Evolutionary conservation across 2,888 invertebrate genomes (phyloP), one percentile per base, ranked within the genome.

Genomic region (Drosophila anomalata): DNA sequence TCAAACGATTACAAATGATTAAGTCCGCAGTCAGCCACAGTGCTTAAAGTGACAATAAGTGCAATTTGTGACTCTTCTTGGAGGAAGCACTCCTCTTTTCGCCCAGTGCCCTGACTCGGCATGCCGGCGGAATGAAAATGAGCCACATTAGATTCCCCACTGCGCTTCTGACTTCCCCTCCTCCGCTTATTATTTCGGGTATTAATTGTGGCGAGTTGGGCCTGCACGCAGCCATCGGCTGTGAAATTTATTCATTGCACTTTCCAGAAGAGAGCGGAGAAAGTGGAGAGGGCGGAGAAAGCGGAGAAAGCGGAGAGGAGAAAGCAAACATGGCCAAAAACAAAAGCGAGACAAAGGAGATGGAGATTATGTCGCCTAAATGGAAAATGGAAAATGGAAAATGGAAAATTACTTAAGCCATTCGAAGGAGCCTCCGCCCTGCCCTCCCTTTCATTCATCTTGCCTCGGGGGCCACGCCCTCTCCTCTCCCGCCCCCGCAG

Each of bases 1-100:
- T 85, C 69, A 85, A 87, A 67, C 86, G 88, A 84, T 85, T 87
- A 74, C 79, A 85, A 79, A 82, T 82, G 83, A 79, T 87, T 75
- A 78, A 79, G 82, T 82, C 77, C 44, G 56, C 73, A 76, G 67
- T 77, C 74, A 68, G 77, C 77, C 66, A 87, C 73, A 77, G 47
- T 3, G 41, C 46, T 17, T 9, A 2, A 14, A 36, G 48, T 52
- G 52, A 46, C 66, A 67, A 79, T 60, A 62, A 36, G 7, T 36
- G 36, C 74, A 74, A 72, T 80, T 79, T 74, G 51, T 39, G 46
- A 33, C 50, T 33, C 17, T 14, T 42, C 6, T 2, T 8, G 12
- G 33, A 5, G 33, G n/a, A 33, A 33, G 33, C 12, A n/a, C 33
- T 33, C 33, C 6, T 5, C 5, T 33, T 33, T 33, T 33, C 12